Percentiles rank a stretch among this genome's conserved stretches.
phyloP scores from a whole-genome alignment of 2,888 invertebrate species.

The Lydus trimaculatus region DNA sequence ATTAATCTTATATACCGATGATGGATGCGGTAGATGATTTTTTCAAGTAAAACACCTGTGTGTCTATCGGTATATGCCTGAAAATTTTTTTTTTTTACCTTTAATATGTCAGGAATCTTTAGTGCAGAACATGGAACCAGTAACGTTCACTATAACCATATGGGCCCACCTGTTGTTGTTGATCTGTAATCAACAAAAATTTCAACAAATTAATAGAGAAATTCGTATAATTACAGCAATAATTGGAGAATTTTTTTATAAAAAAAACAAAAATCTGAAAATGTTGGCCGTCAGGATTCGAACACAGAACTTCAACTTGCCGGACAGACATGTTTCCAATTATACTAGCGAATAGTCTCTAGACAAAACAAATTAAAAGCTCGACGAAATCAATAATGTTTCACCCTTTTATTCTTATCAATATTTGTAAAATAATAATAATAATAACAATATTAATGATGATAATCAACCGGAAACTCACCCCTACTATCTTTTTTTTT shows the following conservation, averaged over 20 bases:
- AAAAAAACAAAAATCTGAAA: too few species aligned
- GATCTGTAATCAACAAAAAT: neutral
- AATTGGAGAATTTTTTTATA: neutral
- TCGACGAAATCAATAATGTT: too few species aligned
- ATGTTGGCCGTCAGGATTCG: too few species aligned
- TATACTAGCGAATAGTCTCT: too few species aligned
- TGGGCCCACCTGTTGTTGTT: slow-evolving; percentile 1
- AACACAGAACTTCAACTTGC: too few species aligned
- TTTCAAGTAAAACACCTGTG: slow-evolving; percentile 26
- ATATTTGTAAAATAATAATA: neutral
- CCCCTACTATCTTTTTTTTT: slow-evolving; percentile 30
- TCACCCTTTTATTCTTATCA: neutral
- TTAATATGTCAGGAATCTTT: slow-evolving; percentile 3
- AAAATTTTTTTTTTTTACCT: neutral
- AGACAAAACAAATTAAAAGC: too few species aligned
- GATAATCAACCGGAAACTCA: slow-evolving; percentile 38
- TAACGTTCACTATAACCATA: neutral
- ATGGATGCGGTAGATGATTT: slow-evolving; percentile 17
- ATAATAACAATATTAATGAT: neutral
- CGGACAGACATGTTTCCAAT: too few species aligned
- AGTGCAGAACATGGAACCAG: slow-evolving; percentile 24
- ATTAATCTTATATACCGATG: neutral
- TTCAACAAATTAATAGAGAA: neutral
- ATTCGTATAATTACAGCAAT: neutral
- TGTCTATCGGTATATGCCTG: neutral